These are phyloP conservation scores for Lamprotornis superbus DNA, from an alignment of 2,113 vertebrate species.

Conservation along the genomic window DNA sequence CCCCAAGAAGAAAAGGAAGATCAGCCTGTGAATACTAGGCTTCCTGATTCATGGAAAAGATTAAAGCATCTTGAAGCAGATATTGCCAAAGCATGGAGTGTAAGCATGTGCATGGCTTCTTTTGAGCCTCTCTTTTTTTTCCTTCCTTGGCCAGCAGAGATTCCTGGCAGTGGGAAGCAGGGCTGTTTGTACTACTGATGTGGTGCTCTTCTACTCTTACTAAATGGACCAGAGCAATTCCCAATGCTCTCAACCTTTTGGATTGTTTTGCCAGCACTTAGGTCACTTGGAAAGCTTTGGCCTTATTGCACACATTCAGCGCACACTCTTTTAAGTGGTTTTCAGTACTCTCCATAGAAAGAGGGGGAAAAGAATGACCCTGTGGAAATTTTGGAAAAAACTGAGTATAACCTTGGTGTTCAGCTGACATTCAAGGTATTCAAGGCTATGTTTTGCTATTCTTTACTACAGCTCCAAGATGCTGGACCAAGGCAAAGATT, in stretches of 20 bases:
- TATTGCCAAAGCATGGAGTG: fast-evolving
- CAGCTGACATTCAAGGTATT: constrained; percentile 1
- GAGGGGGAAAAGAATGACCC: not conserved
- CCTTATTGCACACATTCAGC: not conserved
- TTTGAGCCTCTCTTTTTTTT: not conserved
- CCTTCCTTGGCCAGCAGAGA: not conserved
- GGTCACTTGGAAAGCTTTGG: constrained; percentile 22
- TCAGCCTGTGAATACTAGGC: not conserved
- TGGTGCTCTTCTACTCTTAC: not conserved
- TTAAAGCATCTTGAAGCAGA: not conserved
- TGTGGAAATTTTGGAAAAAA: constrained; percentile 18
- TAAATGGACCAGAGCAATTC: constrained; percentile 50
- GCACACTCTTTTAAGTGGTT: not conserved
- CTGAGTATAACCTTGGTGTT: not conserved
- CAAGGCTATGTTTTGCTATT: not conserved
- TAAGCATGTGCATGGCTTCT: not conserved
- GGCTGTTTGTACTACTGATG: not conserved
- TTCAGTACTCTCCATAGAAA: constrained; percentile 17
- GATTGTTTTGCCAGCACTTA: not conserved
- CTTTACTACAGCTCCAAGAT: not conserved
- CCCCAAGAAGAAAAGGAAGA: not conserved
- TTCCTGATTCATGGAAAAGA: not conserved
- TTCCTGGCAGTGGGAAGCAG: constrained; percentile 20
- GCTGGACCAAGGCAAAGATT: not conserved
- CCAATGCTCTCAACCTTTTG: not conserved